phyloP scores from a whole-genome alignment of 2,888 invertebrate species.

The Timema podura region DNA sequence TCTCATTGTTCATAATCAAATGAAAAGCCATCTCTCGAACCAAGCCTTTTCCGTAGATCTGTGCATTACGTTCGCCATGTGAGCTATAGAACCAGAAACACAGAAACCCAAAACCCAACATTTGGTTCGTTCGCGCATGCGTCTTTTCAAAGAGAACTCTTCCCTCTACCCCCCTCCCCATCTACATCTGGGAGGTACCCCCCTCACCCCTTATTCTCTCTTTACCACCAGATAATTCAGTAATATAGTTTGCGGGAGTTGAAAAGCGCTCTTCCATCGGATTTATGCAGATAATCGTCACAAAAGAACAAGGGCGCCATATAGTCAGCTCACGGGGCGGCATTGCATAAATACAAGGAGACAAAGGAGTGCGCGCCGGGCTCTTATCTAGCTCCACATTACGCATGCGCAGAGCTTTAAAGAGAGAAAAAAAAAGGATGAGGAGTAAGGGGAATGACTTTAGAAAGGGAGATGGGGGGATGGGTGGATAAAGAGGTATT shows the following conservation, averaged over 20 bases:
- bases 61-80: conserved; percentile 15
- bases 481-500: background rate
- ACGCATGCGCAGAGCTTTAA: conserved; percentile 29
- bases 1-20: conserved; percentile 35
- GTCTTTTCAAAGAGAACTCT: conserved; percentile 27
- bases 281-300: conserved; percentile 35
- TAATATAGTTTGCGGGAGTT: conserved; percentile 35
- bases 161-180: background rate
- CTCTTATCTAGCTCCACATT: conserved; percentile 30
- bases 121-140: conserved; percentile 22
- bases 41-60: no score
- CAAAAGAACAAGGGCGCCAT: conserved; percentile 32
- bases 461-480: background rate
- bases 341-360: conserved; percentile 33
- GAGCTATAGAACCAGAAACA: no score
- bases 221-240: conserved; percentile 32
- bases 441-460: background rate
- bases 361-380: conserved; percentile 27
- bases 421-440: background rate
- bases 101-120: no score
- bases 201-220: no score
- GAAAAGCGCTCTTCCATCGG: conserved; percentile 34
- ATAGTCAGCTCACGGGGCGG: conserved; percentile 25
- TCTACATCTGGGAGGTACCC: background rate
- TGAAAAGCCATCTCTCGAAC: conserved; percentile 30